phyloP scores from a whole-genome alignment of 2,888 invertebrate genomes.

The Kryphioiulus occultus region DNA sequence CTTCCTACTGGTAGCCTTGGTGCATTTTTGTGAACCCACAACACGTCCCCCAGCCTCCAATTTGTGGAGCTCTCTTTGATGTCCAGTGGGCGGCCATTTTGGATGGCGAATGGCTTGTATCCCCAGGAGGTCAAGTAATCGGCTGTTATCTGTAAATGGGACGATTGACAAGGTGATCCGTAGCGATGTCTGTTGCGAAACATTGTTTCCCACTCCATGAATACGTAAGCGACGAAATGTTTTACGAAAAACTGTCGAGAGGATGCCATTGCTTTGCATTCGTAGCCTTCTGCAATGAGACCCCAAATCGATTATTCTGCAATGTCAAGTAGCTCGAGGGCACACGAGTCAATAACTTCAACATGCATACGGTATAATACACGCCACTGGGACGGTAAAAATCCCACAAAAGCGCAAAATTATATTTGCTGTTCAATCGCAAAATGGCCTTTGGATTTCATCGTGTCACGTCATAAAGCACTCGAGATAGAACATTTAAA shows the following conservation, averaged over 20 bases:
- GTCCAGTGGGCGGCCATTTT: slow-evolving; percentile 44
- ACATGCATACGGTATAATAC: background rate
- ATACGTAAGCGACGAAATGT: slow-evolving; percentile 58
- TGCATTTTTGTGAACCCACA: slow-evolving; percentile 48
- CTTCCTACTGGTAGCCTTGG: slow-evolving; percentile 44
- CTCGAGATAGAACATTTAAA: background rate
- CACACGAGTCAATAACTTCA: background rate
- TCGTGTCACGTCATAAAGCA: background rate
- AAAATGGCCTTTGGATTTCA: background rate
- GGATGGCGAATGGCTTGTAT: slow-evolving; percentile 11
- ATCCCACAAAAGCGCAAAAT: background rate
- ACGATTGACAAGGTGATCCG: slow-evolving; percentile 56
- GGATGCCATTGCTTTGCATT: slow-evolving; percentile 58
- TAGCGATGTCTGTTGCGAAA: slow-evolving; percentile 55
- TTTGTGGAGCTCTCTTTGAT: background rate
- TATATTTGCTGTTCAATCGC: background rate
- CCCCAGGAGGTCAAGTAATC: slow-evolving; percentile 38
- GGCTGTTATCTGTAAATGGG: slow-evolving; percentile 52
- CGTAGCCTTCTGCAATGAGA: slow-evolving; percentile 58
- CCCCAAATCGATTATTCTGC: background rate
- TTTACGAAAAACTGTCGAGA: slow-evolving; percentile 56
- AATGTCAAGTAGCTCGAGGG: background rate
- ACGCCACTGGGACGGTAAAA: background rate
- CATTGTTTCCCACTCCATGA: slow-evolving; percentile 60
- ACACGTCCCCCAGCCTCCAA: slow-evolving; percentile 48